These are phyloP conservation scores for Paraplagusia blochii DNA, from an alignment of 2,113 vertebrate genomes.

Conservation along the genomic window DNA sequence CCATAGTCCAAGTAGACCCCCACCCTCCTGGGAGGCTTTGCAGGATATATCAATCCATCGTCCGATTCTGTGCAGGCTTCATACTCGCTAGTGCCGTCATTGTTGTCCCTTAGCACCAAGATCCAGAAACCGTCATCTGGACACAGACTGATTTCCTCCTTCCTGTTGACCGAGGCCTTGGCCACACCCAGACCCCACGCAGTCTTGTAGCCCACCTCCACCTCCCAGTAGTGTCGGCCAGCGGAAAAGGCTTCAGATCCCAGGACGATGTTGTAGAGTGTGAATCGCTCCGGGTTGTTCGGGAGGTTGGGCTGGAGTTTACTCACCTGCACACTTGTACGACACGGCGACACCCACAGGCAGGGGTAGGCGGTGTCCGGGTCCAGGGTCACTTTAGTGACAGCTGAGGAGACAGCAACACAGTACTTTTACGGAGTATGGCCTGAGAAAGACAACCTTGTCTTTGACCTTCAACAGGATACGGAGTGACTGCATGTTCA, in stretches of 20 bases:
- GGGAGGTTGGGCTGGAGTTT: constrained; percentile 66
- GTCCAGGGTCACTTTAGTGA: constrained; percentile 72
- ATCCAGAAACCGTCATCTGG: constrained; percentile 84
- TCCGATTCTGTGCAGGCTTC: constrained; percentile 77
- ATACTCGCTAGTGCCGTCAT: constrained; percentile 61
- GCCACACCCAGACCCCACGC: constrained; percentile 86
- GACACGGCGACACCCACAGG: constrained; percentile 76
- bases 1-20: constrained; percentile 81
- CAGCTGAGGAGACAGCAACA: constrained; percentile 31
- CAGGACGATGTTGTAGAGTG: constrained; percentile 82
- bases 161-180: constrained; percentile 73
- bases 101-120: constrained; percentile 71
- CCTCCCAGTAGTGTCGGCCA: constrained; percentile 84
- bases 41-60: constrained; percentile 70
- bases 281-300: constrained; percentile 77
- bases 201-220: constrained; percentile 81
- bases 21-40: constrained; percentile 59
- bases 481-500: constrained; percentile 15
- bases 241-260: constrained; percentile 64
- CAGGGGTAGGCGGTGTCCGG: constrained; percentile 81
- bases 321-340: constrained; percentile 76
- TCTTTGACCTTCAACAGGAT: constrained; percentile 34
- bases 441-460: constrained; percentile 7
- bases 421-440: constrained; percentile 1
- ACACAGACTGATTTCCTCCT: constrained; percentile 79